A percentile compares a stretch with the other conserved stretches of the same genome.
phyloP scores from a whole-genome alignment of 2,888 invertebrate genomes.

The Gnatocerus cornutus region DNA sequence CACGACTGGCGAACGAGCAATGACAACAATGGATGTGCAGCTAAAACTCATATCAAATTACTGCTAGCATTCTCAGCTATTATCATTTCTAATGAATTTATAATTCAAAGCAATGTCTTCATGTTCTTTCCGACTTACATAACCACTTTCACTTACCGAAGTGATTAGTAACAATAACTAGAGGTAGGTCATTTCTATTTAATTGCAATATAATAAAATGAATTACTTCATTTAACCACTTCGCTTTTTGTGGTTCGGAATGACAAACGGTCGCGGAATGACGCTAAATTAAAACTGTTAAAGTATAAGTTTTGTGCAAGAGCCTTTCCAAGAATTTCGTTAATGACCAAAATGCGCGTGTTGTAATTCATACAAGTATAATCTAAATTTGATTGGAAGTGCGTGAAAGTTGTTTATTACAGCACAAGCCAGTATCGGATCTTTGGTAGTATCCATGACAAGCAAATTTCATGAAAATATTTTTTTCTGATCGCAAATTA shows the following conservation, averaged over 20 bases:
- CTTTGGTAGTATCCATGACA: constrained; percentile 3
- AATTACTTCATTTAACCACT: background rate
- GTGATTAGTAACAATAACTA: constrained; percentile 14
- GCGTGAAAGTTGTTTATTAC: constrained; percentile 24
- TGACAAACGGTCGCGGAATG: background rate
- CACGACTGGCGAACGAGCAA: too few species aligned
- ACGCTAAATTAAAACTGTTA: background rate
- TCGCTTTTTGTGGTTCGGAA: background rate
- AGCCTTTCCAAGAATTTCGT: too few species aligned
- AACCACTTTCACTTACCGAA: constrained; percentile 27
- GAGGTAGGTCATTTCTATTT: background rate
- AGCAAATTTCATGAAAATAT: constrained; percentile 5
- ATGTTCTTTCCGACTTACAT: constrained; percentile 16
- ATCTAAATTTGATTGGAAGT: constrained; percentile 12
- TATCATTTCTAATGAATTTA: constrained; percentile 1
- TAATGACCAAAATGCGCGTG: background rate
- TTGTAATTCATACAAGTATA: constrained; percentile 7
- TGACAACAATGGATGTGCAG: too few species aligned
- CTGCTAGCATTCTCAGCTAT: background rate
- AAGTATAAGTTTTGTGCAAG: too few species aligned
- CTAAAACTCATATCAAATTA: too few species aligned
- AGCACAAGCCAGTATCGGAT: background rate
- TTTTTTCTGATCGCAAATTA: background rate
- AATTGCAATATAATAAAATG: constrained; percentile 1
- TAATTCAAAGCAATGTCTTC: constrained; percentile 10